Conservation (phyloP, 2,113 vertebrate genomes). For the Neofelis nebulosa region DNA sequence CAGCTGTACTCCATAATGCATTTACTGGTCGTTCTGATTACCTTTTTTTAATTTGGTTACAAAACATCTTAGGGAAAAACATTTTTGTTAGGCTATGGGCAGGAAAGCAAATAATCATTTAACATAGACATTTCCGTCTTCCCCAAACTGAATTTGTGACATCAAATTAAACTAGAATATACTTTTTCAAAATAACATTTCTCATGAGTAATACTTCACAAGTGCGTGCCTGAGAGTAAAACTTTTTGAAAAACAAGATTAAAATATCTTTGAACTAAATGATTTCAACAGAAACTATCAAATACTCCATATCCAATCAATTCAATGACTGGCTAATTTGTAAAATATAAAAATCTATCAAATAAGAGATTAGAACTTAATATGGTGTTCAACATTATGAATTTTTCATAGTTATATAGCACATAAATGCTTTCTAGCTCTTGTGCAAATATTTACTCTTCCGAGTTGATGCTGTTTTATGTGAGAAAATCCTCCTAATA, state of each 20-base stretch:
- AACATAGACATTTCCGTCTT: background rate
- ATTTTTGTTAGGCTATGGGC: background rate
- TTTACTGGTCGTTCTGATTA: conserved; percentile 43
- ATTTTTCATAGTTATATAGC: background rate
- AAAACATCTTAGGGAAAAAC: background rate
- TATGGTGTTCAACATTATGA: background rate
- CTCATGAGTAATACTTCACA: background rate
- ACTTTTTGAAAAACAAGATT: conserved; percentile 1
- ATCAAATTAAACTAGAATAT: conserved; percentile 46
- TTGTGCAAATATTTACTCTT: background rate
- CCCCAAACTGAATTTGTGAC: background rate
- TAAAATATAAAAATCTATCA: background rate
- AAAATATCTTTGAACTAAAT: conserved; percentile 20
- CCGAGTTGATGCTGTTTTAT: background rate
- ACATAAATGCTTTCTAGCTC: background rate
- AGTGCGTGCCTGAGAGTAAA: background rate
- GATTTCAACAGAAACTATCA: conserved; percentile 40
- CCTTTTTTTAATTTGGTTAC: background rate
- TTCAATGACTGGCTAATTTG: background rate
- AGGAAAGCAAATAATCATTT: background rate
- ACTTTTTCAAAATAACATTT: conserved; percentile 3
- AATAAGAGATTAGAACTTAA: background rate
- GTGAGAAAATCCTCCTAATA: background rate
- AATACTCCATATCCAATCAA: background rate
- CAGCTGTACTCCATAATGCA: conserved; percentile 22